Evolutionary conservation across 1,140 invertebrate species (phyloP).

Genomic region (Formica exsecta): DNA sequence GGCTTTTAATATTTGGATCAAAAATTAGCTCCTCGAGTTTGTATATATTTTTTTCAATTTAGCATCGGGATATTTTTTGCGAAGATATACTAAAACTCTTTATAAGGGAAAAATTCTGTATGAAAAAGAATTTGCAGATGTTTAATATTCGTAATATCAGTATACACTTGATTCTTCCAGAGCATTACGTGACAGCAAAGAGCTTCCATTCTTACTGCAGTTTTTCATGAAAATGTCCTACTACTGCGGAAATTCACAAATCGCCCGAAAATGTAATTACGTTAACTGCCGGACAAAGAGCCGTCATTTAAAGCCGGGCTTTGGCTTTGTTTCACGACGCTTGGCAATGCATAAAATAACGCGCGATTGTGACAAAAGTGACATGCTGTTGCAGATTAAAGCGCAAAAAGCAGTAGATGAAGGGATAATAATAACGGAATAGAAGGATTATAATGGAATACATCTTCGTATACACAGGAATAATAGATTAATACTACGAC

Average conservation of each 20-base stretch:
- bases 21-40: neutral
- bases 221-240: neutral
- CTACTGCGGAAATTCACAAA: slow-evolving; percentile 25
- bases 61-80: neutral
- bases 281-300: slow-evolving; percentile 55
- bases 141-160: slow-evolving; percentile 18
- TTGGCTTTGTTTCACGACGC: slow-evolving; percentile 5
- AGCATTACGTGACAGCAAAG: slow-evolving; percentile 12
- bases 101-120: neutral
- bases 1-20: neutral
- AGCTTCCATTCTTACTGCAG: slow-evolving; percentile 23
- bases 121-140: slow-evolving; percentile 5
- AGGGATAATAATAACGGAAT: slow-evolving; percentile 29
- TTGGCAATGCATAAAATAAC: slow-evolving; percentile 20
- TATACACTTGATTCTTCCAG: neutral
- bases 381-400: slow-evolving; percentile 38
- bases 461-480: neutral
- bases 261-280: slow-evolving; percentile 32
- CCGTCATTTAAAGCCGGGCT: slow-evolving; percentile 31
- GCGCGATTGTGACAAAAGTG: slow-evolving; percentile 23
- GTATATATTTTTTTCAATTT: neutral
- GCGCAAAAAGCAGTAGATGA: slow-evolving; percentile 6
- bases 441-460: slow-evolving; percentile 23
- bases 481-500: slow-evolving; percentile 26
- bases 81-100: neutral